Conservation (phyloP, 92 coral and sea anemone species). For the Zoanthus solanderi region DNA sequence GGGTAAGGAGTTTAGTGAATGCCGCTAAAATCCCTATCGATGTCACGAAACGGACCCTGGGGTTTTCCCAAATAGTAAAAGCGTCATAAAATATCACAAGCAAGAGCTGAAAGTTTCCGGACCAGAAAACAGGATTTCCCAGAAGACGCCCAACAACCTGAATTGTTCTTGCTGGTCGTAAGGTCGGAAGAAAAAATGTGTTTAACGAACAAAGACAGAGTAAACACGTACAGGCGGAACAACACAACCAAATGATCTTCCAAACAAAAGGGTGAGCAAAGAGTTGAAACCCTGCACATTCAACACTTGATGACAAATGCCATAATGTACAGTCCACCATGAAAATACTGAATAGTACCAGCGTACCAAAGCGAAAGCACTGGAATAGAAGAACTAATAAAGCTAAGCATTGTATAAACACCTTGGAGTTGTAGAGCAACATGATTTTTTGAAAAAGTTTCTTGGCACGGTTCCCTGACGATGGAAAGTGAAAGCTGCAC, state of each 20-base stretch:
- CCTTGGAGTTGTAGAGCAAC: neutral
- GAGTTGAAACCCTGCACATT: slow-evolving; percentile 13
- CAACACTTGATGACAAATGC: slow-evolving; percentile 18
- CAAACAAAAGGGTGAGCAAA: slow-evolving; percentile 19
- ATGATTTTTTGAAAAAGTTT: neutral
- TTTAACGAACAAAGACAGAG: slow-evolving; percentile 8
- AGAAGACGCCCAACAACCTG: slow-evolving; percentile 11
- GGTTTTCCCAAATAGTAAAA: neutral
- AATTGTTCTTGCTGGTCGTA: slow-evolving; percentile 1
- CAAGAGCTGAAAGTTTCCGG: slow-evolving; percentile 22
- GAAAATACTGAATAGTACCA: neutral
- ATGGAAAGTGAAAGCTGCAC: neutral
- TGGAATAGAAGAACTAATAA: neutral
- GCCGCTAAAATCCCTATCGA: neutral
- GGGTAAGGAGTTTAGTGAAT: slow-evolving; percentile 13
- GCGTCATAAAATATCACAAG: slow-evolving; percentile 5
- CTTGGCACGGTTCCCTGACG: neutral
- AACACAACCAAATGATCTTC: slow-evolving; percentile 32
- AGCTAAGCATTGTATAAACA: neutral
- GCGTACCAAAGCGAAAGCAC: slow-evolving; percentile 23
- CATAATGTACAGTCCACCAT: slow-evolving; percentile 23
- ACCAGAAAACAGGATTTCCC: slow-evolving; percentile 36
- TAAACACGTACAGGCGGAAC: slow-evolving; percentile 9
- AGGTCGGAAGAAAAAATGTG: neutral
- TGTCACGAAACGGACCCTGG: neutral